Conservation (phyloP, 2,888 invertebrate genomes). For the Sicus ferrugineus region DNA sequence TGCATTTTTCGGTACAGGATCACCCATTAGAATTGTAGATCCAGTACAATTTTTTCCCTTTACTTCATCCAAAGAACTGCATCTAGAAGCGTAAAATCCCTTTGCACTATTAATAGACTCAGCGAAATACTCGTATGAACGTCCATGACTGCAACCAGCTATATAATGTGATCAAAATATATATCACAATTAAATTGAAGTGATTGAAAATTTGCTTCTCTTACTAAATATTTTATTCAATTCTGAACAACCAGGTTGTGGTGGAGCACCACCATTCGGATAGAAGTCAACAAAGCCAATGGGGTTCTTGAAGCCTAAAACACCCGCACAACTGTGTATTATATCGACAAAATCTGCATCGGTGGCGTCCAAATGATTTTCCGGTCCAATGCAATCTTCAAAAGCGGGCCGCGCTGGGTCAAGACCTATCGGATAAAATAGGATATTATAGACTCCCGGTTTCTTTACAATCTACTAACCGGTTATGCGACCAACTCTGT, state of each 20-base stretch:
- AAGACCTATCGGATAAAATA: conserved; percentile 61
- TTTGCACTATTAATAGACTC: conserved; percentile 70
- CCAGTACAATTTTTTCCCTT: conserved; percentile 56
- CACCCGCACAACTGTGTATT: conserved; percentile 76
- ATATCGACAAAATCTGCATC: conserved; percentile 80
- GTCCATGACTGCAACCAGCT: conserved; percentile 76
- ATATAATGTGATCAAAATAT: conserved; percentile 8
- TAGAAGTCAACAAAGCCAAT: conserved; percentile 79
- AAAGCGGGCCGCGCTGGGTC: conserved; percentile 72
- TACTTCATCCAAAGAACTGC: conserved; percentile 66
- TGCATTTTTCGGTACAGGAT: conserved; percentile 60
- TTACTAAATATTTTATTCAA: conserved; percentile 62
- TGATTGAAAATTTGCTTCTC: not conserved
- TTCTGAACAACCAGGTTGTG: conserved; percentile 75
- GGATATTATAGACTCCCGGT: not conserved
- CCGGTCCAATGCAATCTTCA: conserved; percentile 61
- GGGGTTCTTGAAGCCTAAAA: conserved; percentile 68
- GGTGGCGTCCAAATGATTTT: conserved; percentile 68
- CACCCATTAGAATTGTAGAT: conserved; percentile 69
- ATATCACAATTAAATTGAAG: not conserved
- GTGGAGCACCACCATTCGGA: conserved; percentile 74
- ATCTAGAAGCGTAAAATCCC: conserved; percentile 69
- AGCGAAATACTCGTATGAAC: conserved; percentile 70
- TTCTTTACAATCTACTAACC: conserved; percentile 58
- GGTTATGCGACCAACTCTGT: conserved; percentile 68